A percentile compares a stretch with the other conserved stretches of the same genome.
Conservation (phyloP, 1,140 invertebrate species). For the Pteromalus puparum region DNA sequence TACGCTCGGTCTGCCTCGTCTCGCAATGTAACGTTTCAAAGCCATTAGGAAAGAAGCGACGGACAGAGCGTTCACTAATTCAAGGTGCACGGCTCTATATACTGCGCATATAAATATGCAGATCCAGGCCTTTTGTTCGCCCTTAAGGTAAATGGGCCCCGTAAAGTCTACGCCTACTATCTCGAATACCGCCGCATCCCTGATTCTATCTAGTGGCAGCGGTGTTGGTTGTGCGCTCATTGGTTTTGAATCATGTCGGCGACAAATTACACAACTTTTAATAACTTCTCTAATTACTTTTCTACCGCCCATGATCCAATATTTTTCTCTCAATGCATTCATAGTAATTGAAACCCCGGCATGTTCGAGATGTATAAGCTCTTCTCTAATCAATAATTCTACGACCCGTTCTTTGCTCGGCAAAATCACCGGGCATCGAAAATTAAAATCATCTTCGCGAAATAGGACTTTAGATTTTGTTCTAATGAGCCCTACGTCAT, state of each 20-base stretch:
- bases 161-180: constrained; percentile 57
- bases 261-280: constrained; percentile 38
- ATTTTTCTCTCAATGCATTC: too few relatives aligned
- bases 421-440: constrained; percentile 51
- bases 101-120: constrained; percentile 63
- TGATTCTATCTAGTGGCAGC: constrained; percentile 54
- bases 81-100: constrained; percentile 59
- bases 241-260: constrained; percentile 27
- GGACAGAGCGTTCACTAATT: constrained; percentile 55
- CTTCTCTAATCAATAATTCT: background rate
- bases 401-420: constrained; percentile 21
- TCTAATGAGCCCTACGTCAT: background rate
- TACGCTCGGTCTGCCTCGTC: constrained; percentile 59
- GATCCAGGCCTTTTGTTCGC: constrained; percentile 62
- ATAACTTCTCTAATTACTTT: too few relatives aligned
- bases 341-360: too few relatives aligned
- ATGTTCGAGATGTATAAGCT: too few relatives aligned
- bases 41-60: constrained; percentile 53
- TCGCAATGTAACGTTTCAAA: constrained; percentile 53
- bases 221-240: constrained; percentile 18
- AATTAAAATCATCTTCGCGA: constrained; percentile 19
- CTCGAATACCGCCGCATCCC: constrained; percentile 56
- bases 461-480: background rate
- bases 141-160: constrained; percentile 55
- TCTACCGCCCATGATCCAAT: too few relatives aligned